Percentiles rank a stretch among this genome's conserved stretches.
Conservation (phyloP, 2,888 invertebrate genomes). For the Hypomecis atomaria region DNA sequence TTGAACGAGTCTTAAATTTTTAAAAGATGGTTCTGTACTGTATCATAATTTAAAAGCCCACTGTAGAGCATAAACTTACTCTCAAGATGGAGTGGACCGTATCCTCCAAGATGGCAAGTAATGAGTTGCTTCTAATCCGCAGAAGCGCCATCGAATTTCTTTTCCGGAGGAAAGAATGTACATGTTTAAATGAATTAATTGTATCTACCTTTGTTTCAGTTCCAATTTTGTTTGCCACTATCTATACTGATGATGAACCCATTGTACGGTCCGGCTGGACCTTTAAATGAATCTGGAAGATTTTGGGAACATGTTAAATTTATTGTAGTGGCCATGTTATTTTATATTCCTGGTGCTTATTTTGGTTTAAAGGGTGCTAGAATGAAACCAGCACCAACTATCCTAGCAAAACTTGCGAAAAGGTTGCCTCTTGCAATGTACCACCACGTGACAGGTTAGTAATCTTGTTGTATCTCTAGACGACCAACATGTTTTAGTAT, state of each 20-base stretch:
- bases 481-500: no score
- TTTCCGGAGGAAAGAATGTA: no score
- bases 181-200: background rate
- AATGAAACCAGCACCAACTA: background rate
- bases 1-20: no score
- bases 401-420: background rate
- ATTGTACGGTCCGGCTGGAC: constrained; percentile 10
- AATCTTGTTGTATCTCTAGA: no score
- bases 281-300: background rate
- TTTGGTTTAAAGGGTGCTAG: background rate
- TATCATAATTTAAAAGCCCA: no score
- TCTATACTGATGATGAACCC: constrained; percentile 6
- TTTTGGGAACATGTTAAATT: background rate
- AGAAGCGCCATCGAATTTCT: no score
- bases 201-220: background rate
- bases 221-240: constrained; percentile 4
- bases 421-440: background rate
- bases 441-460: background rate
- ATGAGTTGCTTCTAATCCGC: no score
- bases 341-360: background rate
- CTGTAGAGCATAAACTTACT: no score
- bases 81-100: no score
- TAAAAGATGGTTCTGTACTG: no score
- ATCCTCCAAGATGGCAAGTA: no score
- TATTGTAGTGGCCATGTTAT: background rate